phyloP scores from a whole-genome alignment of 92 coral and sea anemone genomes.

The Phenganax stokvisi region DNA sequence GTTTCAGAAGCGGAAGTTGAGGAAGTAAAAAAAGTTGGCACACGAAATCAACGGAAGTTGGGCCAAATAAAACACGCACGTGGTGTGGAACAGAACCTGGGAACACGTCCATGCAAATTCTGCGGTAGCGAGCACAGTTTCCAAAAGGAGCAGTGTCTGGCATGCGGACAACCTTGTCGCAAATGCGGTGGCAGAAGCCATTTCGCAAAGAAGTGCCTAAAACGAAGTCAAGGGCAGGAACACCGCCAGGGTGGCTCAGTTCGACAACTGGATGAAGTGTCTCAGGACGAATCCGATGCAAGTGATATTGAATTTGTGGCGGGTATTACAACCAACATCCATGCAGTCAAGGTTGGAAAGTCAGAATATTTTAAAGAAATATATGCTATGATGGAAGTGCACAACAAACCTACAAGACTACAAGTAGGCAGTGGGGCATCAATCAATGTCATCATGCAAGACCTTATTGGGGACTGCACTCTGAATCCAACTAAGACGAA shows the following conservation, averaged over 20 bases:
- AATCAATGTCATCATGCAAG: constrained; percentile 27
- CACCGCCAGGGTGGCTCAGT: constrained; percentile 18
- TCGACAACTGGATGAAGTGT: constrained; percentile 21
- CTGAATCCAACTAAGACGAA: neutral
- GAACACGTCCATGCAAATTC: constrained; percentile 26
- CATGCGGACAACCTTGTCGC: constrained; percentile 38
- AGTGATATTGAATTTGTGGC: constrained; percentile 40
- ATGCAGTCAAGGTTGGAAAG: constrained; percentile 12
- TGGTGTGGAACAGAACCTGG: neutral
- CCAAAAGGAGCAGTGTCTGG: constrained; percentile 40
- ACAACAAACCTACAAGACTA: constrained; percentile 29
- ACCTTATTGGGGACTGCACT: neutral
- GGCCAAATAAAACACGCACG: constrained; percentile 3
- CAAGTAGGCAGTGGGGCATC: constrained; percentile 53
- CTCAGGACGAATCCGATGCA: constrained; percentile 9
- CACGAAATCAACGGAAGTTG: constrained; percentile 24
- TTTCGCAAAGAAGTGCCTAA: constrained; percentile 27
- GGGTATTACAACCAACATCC: constrained; percentile 28
- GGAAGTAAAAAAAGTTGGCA: constrained; percentile 26
- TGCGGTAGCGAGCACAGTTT: constrained; percentile 36
- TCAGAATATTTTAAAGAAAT: constrained; percentile 26
- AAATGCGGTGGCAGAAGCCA: constrained; percentile 45
- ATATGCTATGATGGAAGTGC: constrained; percentile 33
- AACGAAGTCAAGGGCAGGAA: neutral
- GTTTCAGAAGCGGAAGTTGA: constrained; percentile 33